These are phyloP conservation scores for Platerodrilus igneus DNA, from an alignment of 2,888 invertebrate genomes.

Conservation along the genomic window DNA sequence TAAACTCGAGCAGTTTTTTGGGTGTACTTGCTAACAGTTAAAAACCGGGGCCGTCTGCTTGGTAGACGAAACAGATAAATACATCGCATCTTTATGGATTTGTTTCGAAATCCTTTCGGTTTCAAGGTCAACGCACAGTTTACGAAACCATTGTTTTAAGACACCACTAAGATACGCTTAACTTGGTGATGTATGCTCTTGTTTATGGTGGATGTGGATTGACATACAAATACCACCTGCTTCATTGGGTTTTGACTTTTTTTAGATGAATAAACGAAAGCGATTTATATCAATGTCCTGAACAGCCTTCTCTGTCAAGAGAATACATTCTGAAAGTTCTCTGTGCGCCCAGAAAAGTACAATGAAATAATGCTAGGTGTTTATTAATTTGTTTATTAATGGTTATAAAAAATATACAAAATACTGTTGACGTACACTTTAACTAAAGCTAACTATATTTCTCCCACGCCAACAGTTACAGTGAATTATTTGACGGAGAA, in stretches of 20 bases:
- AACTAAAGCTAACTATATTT: no score
- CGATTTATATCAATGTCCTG: no score
- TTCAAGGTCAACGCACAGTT: constrained; percentile 34
- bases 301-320: no score
- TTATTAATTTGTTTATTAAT: no score
- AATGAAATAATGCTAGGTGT: no score
- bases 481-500: no score
- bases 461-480: no score
- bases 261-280: no score
- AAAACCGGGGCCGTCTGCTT: constrained; percentile 38
- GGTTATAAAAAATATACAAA: no score
- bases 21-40: constrained; percentile 23
- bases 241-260: constrained; percentile 6
- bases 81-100: constrained; percentile 37
- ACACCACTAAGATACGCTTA: constrained; percentile 24
- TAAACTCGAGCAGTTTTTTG: constrained; percentile 36
- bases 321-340: no score
- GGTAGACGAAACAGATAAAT: constrained; percentile 42
- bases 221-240: constrained; percentile 9
- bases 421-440: no score
- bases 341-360: no score
- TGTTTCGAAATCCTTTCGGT: constrained; percentile 36
- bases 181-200: constrained; percentile 28
- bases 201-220: constrained; percentile 19
- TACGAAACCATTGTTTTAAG: constrained; percentile 27